Percentiles rank a stretch among this genome's conserved stretches.
These are phyloP conservation scores for Scaptomyza parva DNA, from an alignment of 2,888 invertebrate species.

Conservation along the genomic window DNA sequence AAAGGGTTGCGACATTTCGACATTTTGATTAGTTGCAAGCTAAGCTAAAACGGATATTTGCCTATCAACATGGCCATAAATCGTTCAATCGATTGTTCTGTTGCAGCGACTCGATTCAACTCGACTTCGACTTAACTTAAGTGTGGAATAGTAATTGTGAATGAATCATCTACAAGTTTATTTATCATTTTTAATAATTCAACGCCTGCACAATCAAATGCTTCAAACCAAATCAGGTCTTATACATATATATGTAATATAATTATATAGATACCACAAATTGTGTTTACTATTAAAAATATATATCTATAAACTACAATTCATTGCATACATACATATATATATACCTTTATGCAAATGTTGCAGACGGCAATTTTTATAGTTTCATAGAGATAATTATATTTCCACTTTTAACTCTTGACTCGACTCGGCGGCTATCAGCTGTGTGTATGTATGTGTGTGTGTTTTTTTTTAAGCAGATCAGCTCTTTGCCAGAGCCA, in stretches of 20 bases:
- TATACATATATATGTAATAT: too few species aligned
- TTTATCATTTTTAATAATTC: conserved; percentile 40
- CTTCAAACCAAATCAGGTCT: conserved; percentile 65
- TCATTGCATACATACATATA: conserved; percentile 21
- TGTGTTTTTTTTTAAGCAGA: too few species aligned
- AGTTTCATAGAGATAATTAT: conserved; percentile 36
- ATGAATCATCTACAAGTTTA: conserved; percentile 62
- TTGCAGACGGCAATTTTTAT: conserved; percentile 13
- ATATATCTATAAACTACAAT: conserved; percentile 14
- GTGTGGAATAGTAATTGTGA: conserved; percentile 11
- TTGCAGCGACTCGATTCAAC: too few species aligned
- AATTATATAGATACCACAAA: conserved; percentile 59
- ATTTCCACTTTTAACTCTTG: conserved; percentile 10
- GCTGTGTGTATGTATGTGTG: conserved; percentile 37
- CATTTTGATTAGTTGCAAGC: conserved; percentile 41
- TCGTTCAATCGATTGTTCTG: conserved; percentile 35
- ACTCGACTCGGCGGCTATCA: too few species aligned
- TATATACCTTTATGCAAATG: conserved; percentile 24
- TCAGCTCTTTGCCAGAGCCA: conserved; percentile 40
- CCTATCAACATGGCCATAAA: conserved; percentile 76
- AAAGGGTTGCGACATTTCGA: conserved; percentile 22
- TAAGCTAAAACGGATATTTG: conserved; percentile 63
- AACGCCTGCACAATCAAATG: conserved; percentile 61
- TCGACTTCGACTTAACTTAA: too few species aligned
- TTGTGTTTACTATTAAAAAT: conserved; percentile 14